Base-by-base conservation (phyloP, 2,113 vertebrate species). In the Corythaixoides concolor region DNA sequence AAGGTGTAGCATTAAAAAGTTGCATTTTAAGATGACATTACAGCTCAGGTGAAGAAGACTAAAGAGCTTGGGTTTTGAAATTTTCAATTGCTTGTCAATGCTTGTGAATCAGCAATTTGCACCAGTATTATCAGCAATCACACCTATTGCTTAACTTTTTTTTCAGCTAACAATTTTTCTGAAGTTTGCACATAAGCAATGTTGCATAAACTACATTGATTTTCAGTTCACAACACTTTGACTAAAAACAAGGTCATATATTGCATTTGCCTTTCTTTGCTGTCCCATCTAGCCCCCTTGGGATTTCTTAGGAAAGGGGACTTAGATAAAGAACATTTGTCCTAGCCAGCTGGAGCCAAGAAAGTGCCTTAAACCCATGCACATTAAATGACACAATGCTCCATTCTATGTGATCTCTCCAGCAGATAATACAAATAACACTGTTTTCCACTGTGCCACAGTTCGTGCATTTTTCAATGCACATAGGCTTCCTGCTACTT, bases 301-400 rank as follows among this genome's bases (percentile, higher is more conserved):
- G 27, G n/a, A 3, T 81, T 95, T 85, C 66, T 70, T 78, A 43
- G 12, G 39, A 85, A 86, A 88, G 60, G 23, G 18, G 5, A 72
- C 37, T 94, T 81, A 72, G 49, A 89, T 87, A 43, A n/a, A 89
- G 32, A 84, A 79, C 87, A 91, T 82, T 92, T 91, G 52, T 91
- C 43, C 47, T 62, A 35, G 50, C 39, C 79, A 90, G 53, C 27
- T 91, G 89, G 33, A 95, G 74, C 30, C 63, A 89, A 90, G 63
- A 83, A 83, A 88, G 6, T 85, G 74, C 43, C 49, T 30, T 78
- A 94, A 93, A 93, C 17, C 33, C 33, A 33, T 3, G 1, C n/a
- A 59, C 53, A 30, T 76, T 74, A 93, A 94, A 73, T 74, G 74
- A 83, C 70, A 58, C 41, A 73, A 88, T 47, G 45, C 18, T 85